Conservation (phyloP, 2,113 vertebrate species). For the Atrichornis clamosus region DNA sequence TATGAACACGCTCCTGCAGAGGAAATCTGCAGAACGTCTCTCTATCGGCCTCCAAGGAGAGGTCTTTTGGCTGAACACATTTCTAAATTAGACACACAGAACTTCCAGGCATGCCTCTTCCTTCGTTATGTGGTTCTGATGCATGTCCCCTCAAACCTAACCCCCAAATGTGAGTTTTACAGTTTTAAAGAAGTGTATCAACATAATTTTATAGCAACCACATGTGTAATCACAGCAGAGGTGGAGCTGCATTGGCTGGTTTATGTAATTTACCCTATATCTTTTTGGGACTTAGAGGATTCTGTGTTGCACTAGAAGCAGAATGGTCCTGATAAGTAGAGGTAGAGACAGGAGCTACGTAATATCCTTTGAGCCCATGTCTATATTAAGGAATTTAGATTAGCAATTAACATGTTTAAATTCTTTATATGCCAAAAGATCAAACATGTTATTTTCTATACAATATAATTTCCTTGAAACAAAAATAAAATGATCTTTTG, state of each 20-base stretch:
- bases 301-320: neutral
- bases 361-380: neutral
- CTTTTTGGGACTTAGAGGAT: neutral
- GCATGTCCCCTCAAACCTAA: slow-evolving; percentile 8
- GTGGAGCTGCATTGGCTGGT: neutral
- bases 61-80: neutral
- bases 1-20: neutral
- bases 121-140: neutral
- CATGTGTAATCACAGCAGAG: neutral
- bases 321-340: neutral
- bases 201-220: slow-evolving; percentile 1
- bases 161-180: neutral
- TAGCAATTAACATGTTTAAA: neutral
- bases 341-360: neutral
- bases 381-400: neutral
- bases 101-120: neutral
- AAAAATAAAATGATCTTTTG: neutral
- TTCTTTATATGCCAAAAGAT: neutral
- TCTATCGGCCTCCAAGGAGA: neutral
- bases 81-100: neutral
- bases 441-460: neutral
- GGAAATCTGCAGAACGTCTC: neutral
- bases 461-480: neutral
- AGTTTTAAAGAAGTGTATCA: slow-evolving; percentile 3
- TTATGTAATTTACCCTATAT: neutral